A percentile compares a stretch with the other conserved stretches of the same genome.
Conservation (phyloP, 2,797 vertebrate species). For the Cheirogaleus major region DNA sequence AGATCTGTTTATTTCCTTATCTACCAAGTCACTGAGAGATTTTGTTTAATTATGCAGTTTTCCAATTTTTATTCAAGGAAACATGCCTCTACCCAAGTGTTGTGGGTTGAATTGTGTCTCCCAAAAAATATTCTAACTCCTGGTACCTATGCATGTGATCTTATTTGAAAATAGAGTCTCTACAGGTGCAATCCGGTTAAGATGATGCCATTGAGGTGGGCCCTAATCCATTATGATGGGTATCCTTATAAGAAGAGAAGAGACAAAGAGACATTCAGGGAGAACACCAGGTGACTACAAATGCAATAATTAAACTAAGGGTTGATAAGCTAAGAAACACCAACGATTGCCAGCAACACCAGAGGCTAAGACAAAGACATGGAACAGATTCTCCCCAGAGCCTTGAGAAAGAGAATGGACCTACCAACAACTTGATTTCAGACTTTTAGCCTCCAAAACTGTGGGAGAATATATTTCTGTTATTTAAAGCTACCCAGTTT, state of each 20-base stretch:
- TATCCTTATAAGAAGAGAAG: not conserved
- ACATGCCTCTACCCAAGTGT: not conserved
- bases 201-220: not conserved
- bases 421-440: not conserved
- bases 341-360: not conserved
- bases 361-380: not conserved
- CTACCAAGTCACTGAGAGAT: not conserved
- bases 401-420: not conserved
- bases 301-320: not conserved
- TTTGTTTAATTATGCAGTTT: constrained; percentile 17
- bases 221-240: not conserved
- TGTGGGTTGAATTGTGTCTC: not conserved
- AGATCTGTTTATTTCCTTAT: not conserved
- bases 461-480: not conserved
- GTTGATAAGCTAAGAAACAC: not conserved
- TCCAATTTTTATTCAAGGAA: not conserved
- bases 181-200: not conserved
- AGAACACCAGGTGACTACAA: not conserved
- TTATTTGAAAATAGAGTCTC: not conserved
- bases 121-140: not conserved
- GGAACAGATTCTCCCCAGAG: not conserved
- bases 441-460: not conserved
- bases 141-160: not conserved
- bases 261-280: not conserved
- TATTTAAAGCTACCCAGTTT: not conserved